Evolutionary conservation across 2,113 vertebrate genomes (phyloP).

Genomic region (Cnemophilus loriae): DNA sequence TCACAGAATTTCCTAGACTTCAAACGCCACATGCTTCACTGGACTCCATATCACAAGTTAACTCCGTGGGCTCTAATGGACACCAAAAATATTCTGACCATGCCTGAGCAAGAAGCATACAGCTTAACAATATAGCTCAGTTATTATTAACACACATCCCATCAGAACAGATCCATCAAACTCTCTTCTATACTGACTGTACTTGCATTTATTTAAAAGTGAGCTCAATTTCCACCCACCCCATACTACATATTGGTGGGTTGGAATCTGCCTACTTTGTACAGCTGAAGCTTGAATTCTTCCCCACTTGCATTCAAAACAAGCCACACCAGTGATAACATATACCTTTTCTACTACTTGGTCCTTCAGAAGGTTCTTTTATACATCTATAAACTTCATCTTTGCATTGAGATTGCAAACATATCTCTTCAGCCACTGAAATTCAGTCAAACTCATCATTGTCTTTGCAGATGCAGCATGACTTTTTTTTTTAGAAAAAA

Average conservation of each 20-base stretch:
- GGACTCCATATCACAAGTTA: not conserved
- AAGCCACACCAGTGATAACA: not conserved
- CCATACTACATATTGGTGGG: fast-evolving
- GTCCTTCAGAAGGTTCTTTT: not conserved
- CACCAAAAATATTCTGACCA: not conserved
- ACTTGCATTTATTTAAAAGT: not conserved
- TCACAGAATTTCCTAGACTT: not conserved
- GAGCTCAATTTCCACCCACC: not conserved
- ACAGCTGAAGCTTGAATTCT: not conserved
- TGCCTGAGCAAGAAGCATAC: not conserved
- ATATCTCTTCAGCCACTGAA: not conserved
- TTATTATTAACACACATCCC: not conserved
- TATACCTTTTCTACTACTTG: not conserved
- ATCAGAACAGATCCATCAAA: not conserved
- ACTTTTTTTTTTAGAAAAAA: too few species aligned
- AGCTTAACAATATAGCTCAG: not conserved
- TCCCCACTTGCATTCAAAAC: not conserved
- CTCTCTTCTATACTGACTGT: not conserved
- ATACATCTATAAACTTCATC: not conserved
- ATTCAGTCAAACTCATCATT: not conserved
- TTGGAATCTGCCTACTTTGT: not conserved
- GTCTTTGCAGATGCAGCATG: not conserved
- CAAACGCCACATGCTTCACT: not conserved
- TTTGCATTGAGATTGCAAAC: not conserved
- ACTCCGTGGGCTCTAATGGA: not conserved